Conservation (phyloP, 2,888 invertebrate species). For the Cryptus armator region DNA sequence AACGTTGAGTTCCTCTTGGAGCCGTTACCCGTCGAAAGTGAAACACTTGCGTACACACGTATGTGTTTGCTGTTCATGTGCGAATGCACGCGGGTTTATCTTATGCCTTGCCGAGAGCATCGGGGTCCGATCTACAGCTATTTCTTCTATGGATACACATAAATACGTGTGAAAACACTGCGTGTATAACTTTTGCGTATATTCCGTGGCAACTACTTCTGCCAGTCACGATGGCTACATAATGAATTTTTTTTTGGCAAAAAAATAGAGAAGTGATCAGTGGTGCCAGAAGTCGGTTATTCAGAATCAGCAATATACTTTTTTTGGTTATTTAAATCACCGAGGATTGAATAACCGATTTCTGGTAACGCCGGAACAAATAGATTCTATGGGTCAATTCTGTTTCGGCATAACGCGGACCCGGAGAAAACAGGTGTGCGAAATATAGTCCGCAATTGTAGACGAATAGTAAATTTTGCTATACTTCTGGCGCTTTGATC, state of each 20-base stretch:
- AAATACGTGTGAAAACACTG: slow-evolving; percentile 32
- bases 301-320: too few relatives aligned
- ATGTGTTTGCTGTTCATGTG: slow-evolving; percentile 50
- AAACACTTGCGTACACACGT: slow-evolving; percentile 77
- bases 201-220: slow-evolving; percentile 47
- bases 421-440: too few relatives aligned
- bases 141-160: slow-evolving; percentile 13
- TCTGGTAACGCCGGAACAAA: too few relatives aligned
- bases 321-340: too few relatives aligned
- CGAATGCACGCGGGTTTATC: slow-evolving; percentile 26
- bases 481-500: too few relatives aligned
- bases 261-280: background rate
- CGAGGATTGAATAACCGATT: too few relatives aligned
- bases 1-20: slow-evolving; percentile 73
- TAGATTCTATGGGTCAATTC: background rate
- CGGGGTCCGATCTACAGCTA: slow-evolving; percentile 39
- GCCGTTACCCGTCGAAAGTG: slow-evolving; percentile 82
- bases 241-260: slow-evolving; percentile 25
- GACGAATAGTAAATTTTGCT: too few relatives aligned
- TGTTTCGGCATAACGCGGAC: background rate
- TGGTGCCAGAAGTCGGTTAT: background rate
- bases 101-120: slow-evolving; percentile 44
- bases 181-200: slow-evolving; percentile 33
- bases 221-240: slow-evolving; percentile 40
- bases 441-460: too few relatives aligned